phyloP scores from a whole-genome alignment of 1,140 invertebrate species.

The Atopsyche davidsoni region DNA sequence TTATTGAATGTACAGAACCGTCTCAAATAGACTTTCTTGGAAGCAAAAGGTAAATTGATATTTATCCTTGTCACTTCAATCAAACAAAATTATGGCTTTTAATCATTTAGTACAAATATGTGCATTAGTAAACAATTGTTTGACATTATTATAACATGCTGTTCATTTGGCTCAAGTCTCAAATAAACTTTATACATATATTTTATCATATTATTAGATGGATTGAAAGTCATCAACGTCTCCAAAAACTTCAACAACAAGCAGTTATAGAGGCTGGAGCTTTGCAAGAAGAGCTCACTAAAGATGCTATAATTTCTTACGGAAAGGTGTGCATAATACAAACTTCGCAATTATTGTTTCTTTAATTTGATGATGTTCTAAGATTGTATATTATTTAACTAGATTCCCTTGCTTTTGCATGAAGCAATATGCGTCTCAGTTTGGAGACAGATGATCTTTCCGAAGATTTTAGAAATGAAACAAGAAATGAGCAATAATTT shows the following conservation, averaged over 20 bases:
- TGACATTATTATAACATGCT: not conserved
- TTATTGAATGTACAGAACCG: slow-evolving; percentile 41
- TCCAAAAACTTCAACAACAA: slow-evolving; percentile 75
- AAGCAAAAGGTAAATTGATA: slow-evolving; percentile 38
- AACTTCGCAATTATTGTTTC: slow-evolving; percentile 4
- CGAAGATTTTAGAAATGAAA: slow-evolving; percentile 59
- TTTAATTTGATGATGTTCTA: not conserved
- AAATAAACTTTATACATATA: slow-evolving; percentile 2
- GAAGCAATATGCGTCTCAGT: slow-evolving; percentile 70
- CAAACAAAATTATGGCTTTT: slow-evolving; percentile 10
- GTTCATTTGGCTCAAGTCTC: not conserved
- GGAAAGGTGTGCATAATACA: slow-evolving; percentile 19
- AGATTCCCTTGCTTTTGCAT: slow-evolving; percentile 63
- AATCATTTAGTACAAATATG: slow-evolving; percentile 4
- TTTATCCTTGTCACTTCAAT: slow-evolving; percentile 1
- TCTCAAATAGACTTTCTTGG: slow-evolving; percentile 39
- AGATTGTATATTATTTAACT: slow-evolving; percentile 11
- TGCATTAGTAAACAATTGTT: not conserved
- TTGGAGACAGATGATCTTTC: slow-evolving; percentile 71
- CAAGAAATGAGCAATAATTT: slow-evolving; percentile 61
- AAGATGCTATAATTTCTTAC: slow-evolving; percentile 24
- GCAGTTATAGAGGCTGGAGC: slow-evolving; percentile 60
- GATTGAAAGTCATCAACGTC: slow-evolving; percentile 68
- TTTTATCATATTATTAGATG: slow-evolving; percentile 48
- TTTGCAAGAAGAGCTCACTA: slow-evolving; percentile 22